Conservation (phyloP, 2,888 invertebrate species). For the Polietes domitor region DNA sequence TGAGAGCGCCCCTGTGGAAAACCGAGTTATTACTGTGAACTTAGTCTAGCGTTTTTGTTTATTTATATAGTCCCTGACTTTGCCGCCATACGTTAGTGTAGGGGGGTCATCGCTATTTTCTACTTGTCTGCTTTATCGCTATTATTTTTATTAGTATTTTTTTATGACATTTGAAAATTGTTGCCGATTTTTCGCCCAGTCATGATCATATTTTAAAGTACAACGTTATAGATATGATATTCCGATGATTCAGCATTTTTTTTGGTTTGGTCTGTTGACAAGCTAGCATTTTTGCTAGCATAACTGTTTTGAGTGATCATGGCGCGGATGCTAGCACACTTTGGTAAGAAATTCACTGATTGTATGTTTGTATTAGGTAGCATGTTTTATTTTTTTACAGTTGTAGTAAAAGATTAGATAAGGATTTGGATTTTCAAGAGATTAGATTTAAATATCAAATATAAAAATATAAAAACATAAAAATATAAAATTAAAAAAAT, state of each 20-base stretch:
- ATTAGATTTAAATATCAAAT: too few species aligned
- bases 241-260: not conserved
- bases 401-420: too few species aligned
- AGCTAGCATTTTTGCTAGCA: not conserved
- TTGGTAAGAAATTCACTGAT: not conserved
- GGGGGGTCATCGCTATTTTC: not conserved
- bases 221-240: not conserved
- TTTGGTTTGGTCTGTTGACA: not conserved
- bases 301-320: not conserved
- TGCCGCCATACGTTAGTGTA: too few species aligned
- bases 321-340: not conserved
- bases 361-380: too few species aligned
- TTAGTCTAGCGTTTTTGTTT: too few species aligned
- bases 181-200: not conserved
- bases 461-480: too few species aligned
- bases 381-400: too few species aligned
- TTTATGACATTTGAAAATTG: not conserved
- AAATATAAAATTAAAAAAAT: too few species aligned
- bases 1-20: too few species aligned
- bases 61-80: too few species aligned
- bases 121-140: not conserved
- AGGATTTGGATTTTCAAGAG: too few species aligned
- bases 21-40: too few species aligned
- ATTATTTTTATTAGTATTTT: not conserved
- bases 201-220: not conserved